phyloP scores from a whole-genome alignment of 1,140 invertebrate species.

The Chironomus striatipennis region DNA sequence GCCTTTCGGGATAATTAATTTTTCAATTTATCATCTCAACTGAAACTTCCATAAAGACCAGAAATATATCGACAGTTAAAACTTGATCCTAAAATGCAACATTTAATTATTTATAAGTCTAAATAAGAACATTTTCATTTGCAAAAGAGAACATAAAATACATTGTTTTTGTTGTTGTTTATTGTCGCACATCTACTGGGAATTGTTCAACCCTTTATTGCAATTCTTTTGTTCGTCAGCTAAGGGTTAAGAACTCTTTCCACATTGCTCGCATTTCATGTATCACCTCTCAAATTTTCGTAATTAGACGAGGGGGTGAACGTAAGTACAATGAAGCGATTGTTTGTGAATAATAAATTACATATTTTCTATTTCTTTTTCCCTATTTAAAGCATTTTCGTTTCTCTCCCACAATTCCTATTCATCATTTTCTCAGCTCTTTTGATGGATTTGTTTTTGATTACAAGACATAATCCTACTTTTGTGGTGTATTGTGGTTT shows the following conservation, averaged over 20 bases:
- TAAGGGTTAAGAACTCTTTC: not conserved
- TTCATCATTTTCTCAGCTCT: no score
- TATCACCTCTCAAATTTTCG: not conserved
- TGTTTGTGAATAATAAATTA: slow-evolving; percentile 14
- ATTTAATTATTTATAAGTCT: not conserved
- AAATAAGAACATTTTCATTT: not conserved
- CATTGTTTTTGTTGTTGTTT: slow-evolving; percentile 7
- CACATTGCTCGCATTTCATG: no score
- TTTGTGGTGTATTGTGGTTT: not conserved
- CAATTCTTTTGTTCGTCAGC: not conserved
- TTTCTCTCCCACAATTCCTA: no score
- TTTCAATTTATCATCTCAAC: no score
- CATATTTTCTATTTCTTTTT: not conserved
- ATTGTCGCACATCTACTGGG: not conserved
- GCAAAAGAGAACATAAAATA: not conserved
- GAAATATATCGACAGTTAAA: no score
- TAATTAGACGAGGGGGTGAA: not conserved
- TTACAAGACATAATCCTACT: slow-evolving; percentile 12
- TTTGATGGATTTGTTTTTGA: not conserved
- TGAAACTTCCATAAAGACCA: no score
- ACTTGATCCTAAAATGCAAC: not conserved
- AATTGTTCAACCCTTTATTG: not conserved
- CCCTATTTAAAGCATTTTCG: not conserved
- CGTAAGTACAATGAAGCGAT: not conserved
- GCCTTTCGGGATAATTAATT: no score